Evolutionary conservation across 30 jellyfish, hydroid and myxozoan genomes (phyloP).

Genomic region (Rhopilema esculentum): DNA sequence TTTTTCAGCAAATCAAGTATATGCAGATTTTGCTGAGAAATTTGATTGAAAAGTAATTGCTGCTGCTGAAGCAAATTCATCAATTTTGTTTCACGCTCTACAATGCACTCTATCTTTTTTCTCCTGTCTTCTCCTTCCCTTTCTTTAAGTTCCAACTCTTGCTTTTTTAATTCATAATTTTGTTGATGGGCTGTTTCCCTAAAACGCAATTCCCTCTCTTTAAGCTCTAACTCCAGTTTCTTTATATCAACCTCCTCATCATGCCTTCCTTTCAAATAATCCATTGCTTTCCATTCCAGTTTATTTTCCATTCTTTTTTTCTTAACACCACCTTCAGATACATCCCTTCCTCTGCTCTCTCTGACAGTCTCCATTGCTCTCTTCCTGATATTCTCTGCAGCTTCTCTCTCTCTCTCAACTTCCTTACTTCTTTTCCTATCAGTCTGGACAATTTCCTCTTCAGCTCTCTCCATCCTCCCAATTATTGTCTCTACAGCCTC

Average conservation of each 20-base stretch:
- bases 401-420: not conserved
- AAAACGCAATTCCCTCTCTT: not conserved
- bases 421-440: not conserved
- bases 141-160: not conserved
- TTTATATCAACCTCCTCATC: not conserved
- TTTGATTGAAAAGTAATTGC: slow-evolving; percentile 1
- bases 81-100: not conserved
- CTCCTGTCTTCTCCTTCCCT: not conserved
- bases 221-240: not conserved
- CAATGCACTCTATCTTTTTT: not conserved
- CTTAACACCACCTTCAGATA: not conserved
- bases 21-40: slow-evolving; percentile 15
- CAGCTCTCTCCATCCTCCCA: not conserved
- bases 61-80: slow-evolving; percentile 4
- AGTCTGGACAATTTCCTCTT: not conserved
- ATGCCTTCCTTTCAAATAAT: not conserved
- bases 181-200: not conserved
- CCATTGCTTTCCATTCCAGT: not conserved
- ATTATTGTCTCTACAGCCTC: not conserved
- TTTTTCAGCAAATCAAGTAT: not conserved
- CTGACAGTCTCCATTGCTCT: not conserved
- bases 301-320: not conserved
- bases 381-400: not conserved
- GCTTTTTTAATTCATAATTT: not conserved
- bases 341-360: not conserved